Base-by-base conservation (phyloP, 2,797 vertebrate species). In the Acrocephalus scirpaceus region DNA sequence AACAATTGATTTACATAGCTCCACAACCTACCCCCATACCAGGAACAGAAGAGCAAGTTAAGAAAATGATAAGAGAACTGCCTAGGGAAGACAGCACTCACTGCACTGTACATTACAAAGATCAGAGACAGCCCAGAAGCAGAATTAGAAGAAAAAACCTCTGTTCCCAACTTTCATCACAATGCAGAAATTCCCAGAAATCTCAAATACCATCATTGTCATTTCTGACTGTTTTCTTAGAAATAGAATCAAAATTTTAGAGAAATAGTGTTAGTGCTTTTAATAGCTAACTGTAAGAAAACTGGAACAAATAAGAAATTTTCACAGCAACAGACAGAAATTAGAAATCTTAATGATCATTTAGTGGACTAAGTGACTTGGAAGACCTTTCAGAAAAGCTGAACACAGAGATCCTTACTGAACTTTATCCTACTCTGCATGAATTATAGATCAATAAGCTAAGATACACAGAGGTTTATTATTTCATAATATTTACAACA, bases 91-190 rank as follows among this genome's bases (percentile, higher is more conserved):
- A 89, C 84, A 95, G 92, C 38, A 38, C 38, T 38, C 81, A 78
- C 92, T 86, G 93, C 84, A 84, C 94, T 91, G 73, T 94, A 97
- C 87, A 87, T 96, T 97, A 96, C 47, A 96, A 95, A 97, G 96
- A 97, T 97, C 97, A 97, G 97, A 97, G 65, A 81, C 45, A 98
- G 85, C 91, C 95, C 93, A 97, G 97, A 96, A 98, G 95, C 95
- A 97, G 96, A 97, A 97, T 86, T 95, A 95, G 95, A 94, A 97
- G 97, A 69, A 86, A 66, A 17, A 0, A 2, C 71, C 66, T 94
- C 87, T 87, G 76, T 93, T 98, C 92, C 91, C 95, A 98, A 93
- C 78, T 96, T 95, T 87, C 78, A 97, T 93, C 47, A 53, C 82
- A 97, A 92, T 93, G 92, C 86, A 97, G 95, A 97, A 97, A 97